Percentiles rank a stretch among this genome's conserved stretches.
Conservation (phyloP, 2,113 vertebrate genomes). For the Charadrius vociferus region DNA sequence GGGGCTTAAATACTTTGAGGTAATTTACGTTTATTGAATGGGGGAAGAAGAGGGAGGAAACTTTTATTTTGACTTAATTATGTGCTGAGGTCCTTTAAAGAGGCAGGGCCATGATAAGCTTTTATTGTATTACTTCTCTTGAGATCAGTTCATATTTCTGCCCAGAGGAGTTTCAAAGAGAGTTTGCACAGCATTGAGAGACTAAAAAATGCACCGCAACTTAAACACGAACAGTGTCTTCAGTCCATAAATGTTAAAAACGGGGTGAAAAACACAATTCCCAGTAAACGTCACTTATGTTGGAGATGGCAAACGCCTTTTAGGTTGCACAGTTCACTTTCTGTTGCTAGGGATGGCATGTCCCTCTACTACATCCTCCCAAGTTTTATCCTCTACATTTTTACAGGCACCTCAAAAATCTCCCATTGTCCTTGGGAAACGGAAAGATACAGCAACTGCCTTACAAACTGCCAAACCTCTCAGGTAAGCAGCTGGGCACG, state of each 20-base stretch:
- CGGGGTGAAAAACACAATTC: background rate
- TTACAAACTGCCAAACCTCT: background rate
- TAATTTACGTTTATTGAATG: constrained; percentile 68
- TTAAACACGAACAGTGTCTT: background rate
- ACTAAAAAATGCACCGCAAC: background rate
- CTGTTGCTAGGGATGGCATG: background rate
- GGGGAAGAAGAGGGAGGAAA: background rate
- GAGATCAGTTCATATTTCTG: constrained; percentile 28
- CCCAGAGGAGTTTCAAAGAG: background rate
- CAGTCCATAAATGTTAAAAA: background rate
- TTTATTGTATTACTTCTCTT: background rate
- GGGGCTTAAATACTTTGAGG: constrained; percentile 55
- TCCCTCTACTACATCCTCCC: background rate
- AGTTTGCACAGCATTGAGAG: accelerated
- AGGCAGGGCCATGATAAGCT: background rate
- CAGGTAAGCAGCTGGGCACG: background rate
- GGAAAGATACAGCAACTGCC: background rate
- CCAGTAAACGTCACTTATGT: background rate
- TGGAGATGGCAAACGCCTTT: background rate
- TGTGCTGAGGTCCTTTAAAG: constrained; percentile 32
- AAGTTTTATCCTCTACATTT: background rate
- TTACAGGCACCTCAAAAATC: background rate
- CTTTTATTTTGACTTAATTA: constrained; percentile 63
- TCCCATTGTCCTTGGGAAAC: background rate
- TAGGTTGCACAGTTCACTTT: background rate